These are phyloP conservation scores for Vidua macroura DNA, from an alignment of 2,113 vertebrate species.

Conservation along the genomic window DNA sequence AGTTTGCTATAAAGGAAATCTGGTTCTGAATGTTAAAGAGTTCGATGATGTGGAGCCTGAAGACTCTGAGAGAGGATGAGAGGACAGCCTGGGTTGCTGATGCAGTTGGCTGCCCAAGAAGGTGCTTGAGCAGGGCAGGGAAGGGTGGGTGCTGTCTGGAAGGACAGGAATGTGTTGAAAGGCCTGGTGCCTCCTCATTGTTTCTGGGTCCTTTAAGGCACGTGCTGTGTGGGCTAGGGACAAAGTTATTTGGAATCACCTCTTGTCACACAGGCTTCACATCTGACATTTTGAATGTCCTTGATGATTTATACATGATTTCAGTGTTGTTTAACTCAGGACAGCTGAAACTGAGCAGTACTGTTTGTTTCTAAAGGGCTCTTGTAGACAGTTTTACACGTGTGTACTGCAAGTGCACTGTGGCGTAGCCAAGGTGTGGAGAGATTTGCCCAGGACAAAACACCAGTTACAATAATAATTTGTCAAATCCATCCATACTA, in stretches of 20 bases:
- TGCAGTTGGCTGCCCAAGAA: background rate
- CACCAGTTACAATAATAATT: background rate
- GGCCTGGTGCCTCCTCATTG: background rate
- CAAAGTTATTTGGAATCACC: background rate
- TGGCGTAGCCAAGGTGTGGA: background rate
- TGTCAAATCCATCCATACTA: background rate
- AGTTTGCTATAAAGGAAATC: background rate
- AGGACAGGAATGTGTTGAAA: background rate
- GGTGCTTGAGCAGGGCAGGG: background rate
- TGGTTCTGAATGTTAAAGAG: background rate
- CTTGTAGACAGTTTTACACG: background rate
- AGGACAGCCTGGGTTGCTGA: background rate
- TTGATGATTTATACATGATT: background rate
- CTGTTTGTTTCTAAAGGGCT: background rate
- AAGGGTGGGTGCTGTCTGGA: background rate
- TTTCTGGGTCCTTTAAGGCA: background rate
- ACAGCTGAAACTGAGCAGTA: background rate
- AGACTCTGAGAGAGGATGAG: background rate
- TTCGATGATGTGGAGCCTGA: slow-evolving; percentile 6
- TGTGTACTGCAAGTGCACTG: background rate
- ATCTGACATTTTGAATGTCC: background rate
- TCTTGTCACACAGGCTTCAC: background rate
- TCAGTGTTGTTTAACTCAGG: background rate
- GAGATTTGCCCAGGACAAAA: background rate
- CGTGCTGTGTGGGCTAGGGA: background rate